Base-by-base conservation (phyloP, 2,888 invertebrate species). In the Pristionchus mayeri region DNA sequence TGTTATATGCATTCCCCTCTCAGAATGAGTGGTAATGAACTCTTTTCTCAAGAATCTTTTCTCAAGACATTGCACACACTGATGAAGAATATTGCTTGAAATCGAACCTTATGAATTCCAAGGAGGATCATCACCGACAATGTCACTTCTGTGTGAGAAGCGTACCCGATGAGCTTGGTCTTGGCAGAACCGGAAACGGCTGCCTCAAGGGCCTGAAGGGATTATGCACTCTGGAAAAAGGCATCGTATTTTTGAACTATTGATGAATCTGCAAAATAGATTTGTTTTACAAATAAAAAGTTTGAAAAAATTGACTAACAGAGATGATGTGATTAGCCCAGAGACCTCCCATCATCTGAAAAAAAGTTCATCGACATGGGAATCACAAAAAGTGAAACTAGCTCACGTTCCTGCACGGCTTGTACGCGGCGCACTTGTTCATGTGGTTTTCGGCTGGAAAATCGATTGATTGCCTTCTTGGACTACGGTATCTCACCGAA, bases 341-440 rank as follows among this genome's bases (percentile, higher is more conserved):
- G 21, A 63, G 52, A 44, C 81, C 81, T 4, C 84, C 84, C 84
- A 84, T 84, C 84, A 84, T 71, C n/a, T n/a, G n/a, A n/a, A n/a
- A n/a, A n/a, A n/a, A n/a, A n/a, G n/a, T n/a, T n/a, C n/a, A n/a
- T n/a, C n/a, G n/a, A n/a, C n/a, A n/a, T n/a, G n/a, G n/a, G n/a
- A n/a, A n/a, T n/a, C n/a, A n/a, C n/a, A n/a, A n/a, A n/a, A n/a
- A n/a, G n/a, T n/a, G n/a, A n/a, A n/a, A n/a, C n/a, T n/a, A n/a
- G n/a, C n/a, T n/a, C n/a, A n/a, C n/a, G n/a, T 84, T 27, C 9
- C 84, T 30, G 54, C 84, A 84, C 16, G 84, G 84, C 11, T 40
- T 54, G 84, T 84, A 71, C 37, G 50, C 21, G 16, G 84, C 84
- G 34, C 84, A 84, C 4, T 24, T 21, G 18, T 52, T 84, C 75